phyloP scores from a whole-genome alignment of 2,113 vertebrate species.

The Mohoua ochrocephala region DNA sequence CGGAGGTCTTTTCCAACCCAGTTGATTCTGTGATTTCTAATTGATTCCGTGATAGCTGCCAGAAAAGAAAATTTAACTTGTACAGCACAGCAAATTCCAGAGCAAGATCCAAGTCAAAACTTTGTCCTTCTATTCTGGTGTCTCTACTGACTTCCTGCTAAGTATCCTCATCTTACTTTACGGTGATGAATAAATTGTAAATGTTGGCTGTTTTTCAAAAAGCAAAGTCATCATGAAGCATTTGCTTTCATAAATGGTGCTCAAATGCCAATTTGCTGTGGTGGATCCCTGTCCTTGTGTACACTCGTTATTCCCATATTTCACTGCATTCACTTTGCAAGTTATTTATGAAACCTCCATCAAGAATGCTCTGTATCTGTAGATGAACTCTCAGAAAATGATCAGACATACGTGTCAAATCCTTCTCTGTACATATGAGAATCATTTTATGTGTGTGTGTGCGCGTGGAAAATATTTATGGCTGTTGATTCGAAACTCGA shows the following conservation, averaged over 20 bases:
- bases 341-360: not conserved
- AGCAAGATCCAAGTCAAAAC: not conserved
- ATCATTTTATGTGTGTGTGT: not conserved
- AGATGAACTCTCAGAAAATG: not conserved
- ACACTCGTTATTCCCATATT: not conserved
- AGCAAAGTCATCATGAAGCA: not conserved
- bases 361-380: not conserved
- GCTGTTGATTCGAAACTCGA: not conserved
- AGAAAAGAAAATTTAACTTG: not conserved
- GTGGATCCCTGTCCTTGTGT: not conserved
- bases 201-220: not conserved
- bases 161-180: not conserved
- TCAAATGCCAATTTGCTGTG: rapidly evolving
- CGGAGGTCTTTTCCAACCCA: not conserved
- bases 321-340: not conserved
- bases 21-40: not conserved
- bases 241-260: not conserved
- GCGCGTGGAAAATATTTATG: not conserved
- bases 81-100: not conserved
- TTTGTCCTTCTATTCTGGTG: not conserved
- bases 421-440: not conserved
- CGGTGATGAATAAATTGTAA: not conserved
- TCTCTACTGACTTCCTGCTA: not conserved
- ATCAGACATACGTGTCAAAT: not conserved
- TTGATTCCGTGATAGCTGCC: not conserved